These are phyloP conservation scores for Buteo buteo DNA, from an alignment of 2,113 vertebrate genomes.

Conservation along the genomic window DNA sequence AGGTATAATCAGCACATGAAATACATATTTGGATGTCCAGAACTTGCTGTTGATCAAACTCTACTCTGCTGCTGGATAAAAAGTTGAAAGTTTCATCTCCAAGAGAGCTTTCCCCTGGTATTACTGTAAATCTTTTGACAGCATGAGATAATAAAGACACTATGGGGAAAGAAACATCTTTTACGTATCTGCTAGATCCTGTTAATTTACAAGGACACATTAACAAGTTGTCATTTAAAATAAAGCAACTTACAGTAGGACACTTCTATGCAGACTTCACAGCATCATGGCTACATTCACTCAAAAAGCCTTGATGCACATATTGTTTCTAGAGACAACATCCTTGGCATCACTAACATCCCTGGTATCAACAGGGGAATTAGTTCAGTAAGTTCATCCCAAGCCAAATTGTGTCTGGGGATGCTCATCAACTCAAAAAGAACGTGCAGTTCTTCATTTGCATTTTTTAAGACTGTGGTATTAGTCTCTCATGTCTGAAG, in stretches of 20 bases:
- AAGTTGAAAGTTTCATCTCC: background rate
- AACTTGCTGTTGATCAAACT: background rate
- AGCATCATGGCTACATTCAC: background rate
- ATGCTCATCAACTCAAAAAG: background rate
- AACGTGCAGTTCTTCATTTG: background rate
- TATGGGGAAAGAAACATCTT: background rate
- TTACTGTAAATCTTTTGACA: background rate
- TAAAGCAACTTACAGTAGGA: background rate
- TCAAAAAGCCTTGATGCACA: background rate
- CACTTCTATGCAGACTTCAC: too few species aligned
- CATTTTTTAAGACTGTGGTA: background rate
- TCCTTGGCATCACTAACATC: background rate
- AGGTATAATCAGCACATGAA: background rate
- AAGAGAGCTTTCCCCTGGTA: background rate
- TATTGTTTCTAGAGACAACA: background rate
- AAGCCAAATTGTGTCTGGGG: background rate
- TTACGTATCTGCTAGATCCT: background rate
- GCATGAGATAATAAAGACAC: background rate
- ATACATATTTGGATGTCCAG: background rate
- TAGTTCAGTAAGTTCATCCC: background rate
- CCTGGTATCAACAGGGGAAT: background rate
- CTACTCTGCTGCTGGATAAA: background rate
- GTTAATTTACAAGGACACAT: background rate
- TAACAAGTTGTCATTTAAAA: background rate
- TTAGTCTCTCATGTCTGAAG: background rate